Percentiles rank a stretch among this genome's conserved stretches.
Evolutionary conservation across 2,113 vertebrate species (phyloP).

Genomic region (Erpornis zantholeuca): DNA sequence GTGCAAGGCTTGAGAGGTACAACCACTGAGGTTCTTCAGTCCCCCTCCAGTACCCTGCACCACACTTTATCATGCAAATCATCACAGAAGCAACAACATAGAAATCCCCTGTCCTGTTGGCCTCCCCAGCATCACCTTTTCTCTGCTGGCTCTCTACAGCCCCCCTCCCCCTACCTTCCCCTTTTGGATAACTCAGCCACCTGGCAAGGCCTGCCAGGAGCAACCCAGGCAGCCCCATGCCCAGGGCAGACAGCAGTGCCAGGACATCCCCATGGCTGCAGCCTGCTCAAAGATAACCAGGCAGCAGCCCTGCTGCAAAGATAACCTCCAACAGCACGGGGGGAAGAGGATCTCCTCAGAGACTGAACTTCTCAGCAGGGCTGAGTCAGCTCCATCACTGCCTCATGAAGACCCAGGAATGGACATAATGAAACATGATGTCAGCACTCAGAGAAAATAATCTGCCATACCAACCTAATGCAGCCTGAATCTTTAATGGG

Average conservation of each 20-base stretch:
- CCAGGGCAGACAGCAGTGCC: neutral
- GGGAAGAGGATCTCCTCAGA: neutral
- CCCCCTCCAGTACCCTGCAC: neutral
- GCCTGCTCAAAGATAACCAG: neutral
- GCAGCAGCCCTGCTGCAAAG: fast-evolving
- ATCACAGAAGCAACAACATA: neutral
- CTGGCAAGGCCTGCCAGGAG: neutral
- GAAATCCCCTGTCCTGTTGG: neutral
- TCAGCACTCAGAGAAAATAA: slow-evolving; percentile 60
- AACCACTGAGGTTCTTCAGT: neutral
- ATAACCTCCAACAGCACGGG: no score
- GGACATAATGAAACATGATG: neutral
- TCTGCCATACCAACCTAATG: slow-evolving; percentile 59
- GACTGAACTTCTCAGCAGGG: neutral
- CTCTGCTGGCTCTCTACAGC: neutral
- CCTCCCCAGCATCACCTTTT: neutral
- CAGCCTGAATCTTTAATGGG: slow-evolving; percentile 56
- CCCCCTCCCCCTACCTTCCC: neutral
- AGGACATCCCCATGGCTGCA: neutral
- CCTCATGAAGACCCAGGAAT: slow-evolving; percentile 9
- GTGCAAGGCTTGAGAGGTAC: no score
- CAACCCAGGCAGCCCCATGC: neutral
- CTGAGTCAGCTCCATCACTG: slow-evolving; percentile 17
- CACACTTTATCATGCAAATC: neutral
- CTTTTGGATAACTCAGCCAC: neutral